Percentiles rank a stretch among this genome's conserved stretches.
phyloP scores from a whole-genome alignment of 2,888 invertebrate species.

The Tetanocera ferruginea region DNA sequence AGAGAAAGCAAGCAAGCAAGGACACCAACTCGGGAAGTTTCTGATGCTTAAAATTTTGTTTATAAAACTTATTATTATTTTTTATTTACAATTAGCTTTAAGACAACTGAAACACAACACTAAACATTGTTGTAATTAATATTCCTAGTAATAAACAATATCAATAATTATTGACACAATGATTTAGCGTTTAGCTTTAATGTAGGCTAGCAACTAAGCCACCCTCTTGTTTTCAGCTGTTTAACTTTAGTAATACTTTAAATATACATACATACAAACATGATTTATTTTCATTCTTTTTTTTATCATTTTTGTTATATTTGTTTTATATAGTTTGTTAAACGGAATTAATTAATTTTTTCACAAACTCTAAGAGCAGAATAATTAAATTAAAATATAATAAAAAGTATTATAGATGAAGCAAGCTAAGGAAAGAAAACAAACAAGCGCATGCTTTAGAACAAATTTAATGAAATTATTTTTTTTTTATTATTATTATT shows the following conservation, averaged over 20 bases:
- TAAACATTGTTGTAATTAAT: constrained; percentile 27
- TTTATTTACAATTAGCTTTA: constrained; percentile 4
- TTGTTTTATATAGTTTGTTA: not conserved
- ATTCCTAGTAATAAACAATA: constrained; percentile 25
- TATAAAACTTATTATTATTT: not conserved
- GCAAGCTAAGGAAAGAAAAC: not conserved
- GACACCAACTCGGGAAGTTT: not conserved
- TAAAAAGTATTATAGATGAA: constrained; percentile 9
- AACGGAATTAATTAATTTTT: not conserved
- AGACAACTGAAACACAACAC: constrained; percentile 8
- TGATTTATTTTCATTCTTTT: constrained; percentile 2
- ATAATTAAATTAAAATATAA: not conserved
- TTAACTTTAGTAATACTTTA: constrained; percentile 8
- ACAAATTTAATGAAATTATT: constrained; percentile 29
- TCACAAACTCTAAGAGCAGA: not conserved
- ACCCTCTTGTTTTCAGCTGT: constrained; percentile 25
- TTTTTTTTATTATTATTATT: constrained; percentile 1
- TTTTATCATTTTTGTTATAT: not conserved
- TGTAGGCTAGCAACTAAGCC: constrained; percentile 1
- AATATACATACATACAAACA: not conserved
- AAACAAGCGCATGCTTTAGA: constrained; percentile 10
- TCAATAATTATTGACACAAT: constrained; percentile 6
- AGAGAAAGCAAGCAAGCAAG: not conserved
- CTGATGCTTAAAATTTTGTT: not conserved
- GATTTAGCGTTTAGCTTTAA: not conserved